Evolutionary conservation across 1,140 invertebrate species (phyloP).

Genomic region (Heliconius hewitsoni): DNA sequence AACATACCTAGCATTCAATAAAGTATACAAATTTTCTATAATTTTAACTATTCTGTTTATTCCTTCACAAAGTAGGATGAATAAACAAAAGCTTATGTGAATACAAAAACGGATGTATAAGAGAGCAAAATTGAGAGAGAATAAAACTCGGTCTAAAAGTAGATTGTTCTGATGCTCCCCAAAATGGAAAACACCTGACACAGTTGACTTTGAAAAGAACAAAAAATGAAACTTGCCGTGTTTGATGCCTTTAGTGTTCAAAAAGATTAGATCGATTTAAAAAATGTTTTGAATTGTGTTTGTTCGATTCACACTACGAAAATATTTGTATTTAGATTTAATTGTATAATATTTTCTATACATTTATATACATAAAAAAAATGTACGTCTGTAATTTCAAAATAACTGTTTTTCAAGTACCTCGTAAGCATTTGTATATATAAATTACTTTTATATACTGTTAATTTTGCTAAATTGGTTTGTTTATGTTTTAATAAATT

Average conservation of each 20-base stretch:
- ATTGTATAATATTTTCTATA: too few species aligned
- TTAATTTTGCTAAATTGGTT: too few species aligned
- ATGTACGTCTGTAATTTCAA: too few species aligned
- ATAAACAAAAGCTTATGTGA: neutral
- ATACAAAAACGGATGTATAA: neutral
- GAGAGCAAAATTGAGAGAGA: neutral
- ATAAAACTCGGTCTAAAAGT: neutral
- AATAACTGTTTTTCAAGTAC: too few species aligned
- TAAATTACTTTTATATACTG: too few species aligned
- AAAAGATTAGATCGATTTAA: neutral
- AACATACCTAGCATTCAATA: neutral
- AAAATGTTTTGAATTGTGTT: neutral
- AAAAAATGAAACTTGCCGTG: neutral
- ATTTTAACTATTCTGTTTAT: neutral
- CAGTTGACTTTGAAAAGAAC: conserved; percentile 10
- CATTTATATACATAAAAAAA: too few species aligned
- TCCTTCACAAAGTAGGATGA: neutral
- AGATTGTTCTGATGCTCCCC: neutral
- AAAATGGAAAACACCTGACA: conserved; percentile 5
- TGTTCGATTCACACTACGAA: too few species aligned
- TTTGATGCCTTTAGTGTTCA: neutral
- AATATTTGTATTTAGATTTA: too few species aligned
- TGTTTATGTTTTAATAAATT: too few species aligned
- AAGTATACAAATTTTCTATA: neutral
- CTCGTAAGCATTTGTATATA: too few species aligned